These are phyloP conservation scores for Norana najaformis DNA, from an alignment of 2,888 invertebrate species.

Conservation along the genomic window DNA sequence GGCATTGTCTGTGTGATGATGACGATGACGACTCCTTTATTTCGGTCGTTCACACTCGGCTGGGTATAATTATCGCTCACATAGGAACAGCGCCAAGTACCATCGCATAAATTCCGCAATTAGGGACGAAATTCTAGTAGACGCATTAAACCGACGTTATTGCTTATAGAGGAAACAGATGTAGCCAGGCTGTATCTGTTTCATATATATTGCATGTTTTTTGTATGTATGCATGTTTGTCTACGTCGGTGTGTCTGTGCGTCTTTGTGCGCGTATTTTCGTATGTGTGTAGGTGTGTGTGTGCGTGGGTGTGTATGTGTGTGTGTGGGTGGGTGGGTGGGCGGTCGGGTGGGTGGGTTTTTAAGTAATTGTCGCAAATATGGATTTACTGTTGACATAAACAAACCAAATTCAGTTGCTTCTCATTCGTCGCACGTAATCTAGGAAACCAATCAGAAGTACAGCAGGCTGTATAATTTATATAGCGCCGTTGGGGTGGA, in stretches of 20 bases:
- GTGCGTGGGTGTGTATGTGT: too few relatives aligned
- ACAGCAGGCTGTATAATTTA: background rate
- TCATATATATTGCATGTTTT: background rate
- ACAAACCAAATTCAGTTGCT: background rate
- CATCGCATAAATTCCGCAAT: background rate
- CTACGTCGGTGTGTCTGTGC: background rate
- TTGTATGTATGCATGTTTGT: background rate
- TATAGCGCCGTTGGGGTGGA: background rate
- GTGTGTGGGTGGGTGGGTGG: too few relatives aligned
- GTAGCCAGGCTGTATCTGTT: background rate
- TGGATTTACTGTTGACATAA: conserved; percentile 13
- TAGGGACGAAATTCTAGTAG: background rate
- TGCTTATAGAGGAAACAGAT: too few relatives aligned
- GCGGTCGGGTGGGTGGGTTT: too few relatives aligned
- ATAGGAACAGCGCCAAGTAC: background rate
- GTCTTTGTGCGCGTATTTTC: background rate
- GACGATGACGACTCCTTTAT: background rate
- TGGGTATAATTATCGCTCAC: background rate
- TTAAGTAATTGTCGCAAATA: background rate
- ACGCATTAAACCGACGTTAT: background rate
- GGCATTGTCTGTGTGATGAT: background rate
- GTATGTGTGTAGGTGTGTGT: too few relatives aligned
- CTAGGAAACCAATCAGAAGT: background rate
- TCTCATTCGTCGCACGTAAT: background rate
- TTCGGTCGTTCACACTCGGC: background rate